Percentiles rank a stretch among this genome's conserved stretches.
These are phyloP conservation scores for Hetaerina americana DNA, from an alignment of 1,140 invertebrate species.

Conservation along the genomic window DNA sequence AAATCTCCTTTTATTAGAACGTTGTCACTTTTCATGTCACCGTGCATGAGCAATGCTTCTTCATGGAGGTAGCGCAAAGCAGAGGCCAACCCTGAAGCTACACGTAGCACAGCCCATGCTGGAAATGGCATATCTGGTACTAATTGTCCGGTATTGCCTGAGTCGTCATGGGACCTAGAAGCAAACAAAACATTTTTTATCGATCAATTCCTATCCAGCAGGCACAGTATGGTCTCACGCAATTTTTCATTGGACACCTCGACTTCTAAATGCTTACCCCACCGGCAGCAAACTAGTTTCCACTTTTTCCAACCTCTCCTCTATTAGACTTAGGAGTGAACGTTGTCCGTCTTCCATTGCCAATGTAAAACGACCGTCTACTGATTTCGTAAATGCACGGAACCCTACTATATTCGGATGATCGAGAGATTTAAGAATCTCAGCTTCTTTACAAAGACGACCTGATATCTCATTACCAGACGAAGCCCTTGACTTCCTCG, in stretches of 20 bases:
- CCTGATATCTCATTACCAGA: slow-evolving; percentile 17
- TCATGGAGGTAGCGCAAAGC: slow-evolving; percentile 69
- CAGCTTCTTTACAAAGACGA: slow-evolving; percentile 54
- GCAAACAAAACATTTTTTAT: no score
- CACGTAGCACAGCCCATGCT: slow-evolving; percentile 47
- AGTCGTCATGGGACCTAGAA: no score
- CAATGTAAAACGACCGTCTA: slow-evolving; percentile 33
- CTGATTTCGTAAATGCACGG: slow-evolving; percentile 45
- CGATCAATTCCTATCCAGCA: no score
- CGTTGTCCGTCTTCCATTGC: slow-evolving; percentile 38
- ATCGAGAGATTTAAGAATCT: slow-evolving; percentile 48
- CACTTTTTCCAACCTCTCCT: slow-evolving; percentile 43
- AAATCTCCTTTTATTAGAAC: slow-evolving; percentile 52
- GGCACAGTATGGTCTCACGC: no score
- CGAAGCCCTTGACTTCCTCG: slow-evolving; percentile 11
- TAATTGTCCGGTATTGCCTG: no score
- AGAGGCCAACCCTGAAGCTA: slow-evolving; percentile 42
- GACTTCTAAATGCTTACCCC: not conserved
- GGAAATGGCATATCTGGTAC: slow-evolving; percentile 40
- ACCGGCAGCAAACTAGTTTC: slow-evolving; percentile 20
- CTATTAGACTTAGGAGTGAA: slow-evolving; percentile 48
- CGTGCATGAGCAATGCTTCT: slow-evolving; percentile 55
- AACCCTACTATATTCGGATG: slow-evolving; percentile 79
- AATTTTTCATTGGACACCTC: no score
- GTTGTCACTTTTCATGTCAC: slow-evolving; percentile 76